Percentiles rank a stretch among this genome's conserved stretches.
Conservation (phyloP, 2,113 vertebrate species). For the Bos taurus region ARS-UCD2.0 NC_037335.1:41739501-41740000, state of each 20-base stretch:
- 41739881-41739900: neutral
- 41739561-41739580: neutral
- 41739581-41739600: neutral
- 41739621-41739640: neutral
- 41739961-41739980: slow-evolving; percentile 60
- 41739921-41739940: slow-evolving; percentile 15
- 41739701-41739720: neutral
- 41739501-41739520: neutral
- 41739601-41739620: neutral
- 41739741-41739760: neutral
- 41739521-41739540: neutral
- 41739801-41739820: neutral
- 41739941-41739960: slow-evolving; percentile 61
- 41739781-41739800: neutral
- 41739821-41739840: neutral
- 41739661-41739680: neutral
- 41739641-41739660: neutral
- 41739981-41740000: slow-evolving; percentile 24
- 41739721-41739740: neutral
- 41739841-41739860: neutral
- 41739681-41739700: neutral
- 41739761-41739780: neutral
- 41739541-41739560: neutral
- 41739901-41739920: neutral
- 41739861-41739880: neutral